These are phyloP conservation scores for Lasioglossum pauxillum DNA, from an alignment of 2,888 invertebrate species.

Conservation along the genomic window DNA sequence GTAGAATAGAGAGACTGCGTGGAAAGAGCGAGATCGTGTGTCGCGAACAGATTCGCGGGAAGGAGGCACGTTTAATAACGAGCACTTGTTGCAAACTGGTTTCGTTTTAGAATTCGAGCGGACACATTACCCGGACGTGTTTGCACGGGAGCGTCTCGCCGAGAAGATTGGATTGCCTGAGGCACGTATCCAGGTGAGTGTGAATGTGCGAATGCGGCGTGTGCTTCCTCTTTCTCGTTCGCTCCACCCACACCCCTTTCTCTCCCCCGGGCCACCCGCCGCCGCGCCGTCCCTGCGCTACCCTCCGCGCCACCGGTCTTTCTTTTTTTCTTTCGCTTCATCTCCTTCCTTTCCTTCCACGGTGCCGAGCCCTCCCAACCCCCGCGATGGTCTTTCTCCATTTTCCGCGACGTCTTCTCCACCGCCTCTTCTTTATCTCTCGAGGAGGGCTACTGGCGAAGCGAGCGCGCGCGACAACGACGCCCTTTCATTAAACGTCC, in stretches of 20 bases:
- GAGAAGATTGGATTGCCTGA: slow-evolving; percentile 99
- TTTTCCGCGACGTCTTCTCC: slow-evolving; percentile 30
- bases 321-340: slow-evolving; percentile 22
- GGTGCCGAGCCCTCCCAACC: slow-evolving; percentile 34
- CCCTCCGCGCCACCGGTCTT: not conserved
- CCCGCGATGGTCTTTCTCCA: slow-evolving; percentile 27
- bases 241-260: slow-evolving; percentile 58
- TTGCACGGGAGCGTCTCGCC: slow-evolving; percentile 97
- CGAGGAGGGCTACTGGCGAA: slow-evolving; percentile 47
- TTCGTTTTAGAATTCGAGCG: slow-evolving; percentile 95
- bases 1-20: not conserved
- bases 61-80: slow-evolving; percentile 69
- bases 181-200: slow-evolving; percentile 99
- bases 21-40: not conserved
- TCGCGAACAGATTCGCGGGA: slow-evolving; percentile 21
- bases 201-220: slow-evolving; percentile 84
- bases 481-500: slow-evolving; percentile 76
- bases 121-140: slow-evolving; percentile 99
- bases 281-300: slow-evolving; percentile 22
- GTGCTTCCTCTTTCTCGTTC: slow-evolving; percentile 74
- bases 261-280: slow-evolving; percentile 34
- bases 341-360: slow-evolving; percentile 49
- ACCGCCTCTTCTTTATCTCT: slow-evolving; percentile 10
- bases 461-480: slow-evolving; percentile 65
- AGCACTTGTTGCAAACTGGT: slow-evolving; percentile 79